Evolutionary conservation across 2,888 invertebrate genomes (phyloP), one percentile per base, ranked within the genome.

Genomic region (Netelia virgata): DNA sequence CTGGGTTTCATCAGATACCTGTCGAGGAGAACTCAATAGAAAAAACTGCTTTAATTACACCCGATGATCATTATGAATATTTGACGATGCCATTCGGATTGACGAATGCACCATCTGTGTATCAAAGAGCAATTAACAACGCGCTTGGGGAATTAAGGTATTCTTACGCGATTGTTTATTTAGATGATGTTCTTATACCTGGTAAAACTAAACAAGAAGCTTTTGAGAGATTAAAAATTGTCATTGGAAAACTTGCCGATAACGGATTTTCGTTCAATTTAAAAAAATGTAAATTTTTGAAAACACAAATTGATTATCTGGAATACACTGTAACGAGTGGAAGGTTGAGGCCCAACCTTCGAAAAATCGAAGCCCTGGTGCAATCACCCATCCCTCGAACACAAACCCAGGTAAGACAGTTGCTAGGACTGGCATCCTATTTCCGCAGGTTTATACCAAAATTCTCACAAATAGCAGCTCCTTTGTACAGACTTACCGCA

Each of bases 61-160:
- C 91, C 0, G 90, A 91, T 59, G 93, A 93, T 0, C 89, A 92
- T 23, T 93, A 87, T 53, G 91, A 93, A 82, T 92, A 89, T 74
- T 87, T 90, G 9, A 78, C 90, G 1, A 91, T 93, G 91, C 92
- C 92, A 0, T 94, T 93, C 72, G 93, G 93, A 1, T 87, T 94
- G 0, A 85, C 86, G 0, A 93, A 93, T 77, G 92, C 94, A 0
- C 93, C 93, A 0, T 87, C 90, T 0, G 90, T 90, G 0, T 93
- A 93, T 78, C 92, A 92, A 74, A 84, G 89, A 11, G 87, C 91
- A 83, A 92, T 93, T 79, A 90, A 91, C 64, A 85, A 66, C n/a
- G 53, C 53, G 14, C 53, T 53, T 10, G 53, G 53, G 1, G n/a
- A 53, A n/a, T 53, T 53, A 14, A 53, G 53, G 14, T 53, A 53